Evolutionary conservation across 1,140 invertebrate species (phyloP).

Genomic region (Mamestra configurata): DNA sequence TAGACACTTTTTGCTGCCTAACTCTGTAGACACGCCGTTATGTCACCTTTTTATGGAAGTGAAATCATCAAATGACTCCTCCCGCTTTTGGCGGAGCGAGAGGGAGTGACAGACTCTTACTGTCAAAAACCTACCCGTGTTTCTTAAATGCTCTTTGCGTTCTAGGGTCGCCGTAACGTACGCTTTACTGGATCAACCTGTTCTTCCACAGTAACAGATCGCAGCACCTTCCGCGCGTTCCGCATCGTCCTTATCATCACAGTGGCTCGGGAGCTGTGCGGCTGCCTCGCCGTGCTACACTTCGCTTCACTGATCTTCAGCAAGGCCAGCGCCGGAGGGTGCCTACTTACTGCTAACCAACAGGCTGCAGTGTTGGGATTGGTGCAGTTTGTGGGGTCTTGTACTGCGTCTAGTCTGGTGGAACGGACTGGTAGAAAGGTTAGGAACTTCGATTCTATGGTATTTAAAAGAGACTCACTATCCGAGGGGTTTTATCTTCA

Average conservation of each 20-base stretch:
- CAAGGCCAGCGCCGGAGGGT: conserved; percentile 68
- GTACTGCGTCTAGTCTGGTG: conserved; percentile 61
- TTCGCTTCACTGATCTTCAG: conserved; percentile 82
- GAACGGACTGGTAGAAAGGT: conserved; percentile 74
- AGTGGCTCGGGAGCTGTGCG: conserved; percentile 77
- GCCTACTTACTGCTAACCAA: conserved; percentile 77
- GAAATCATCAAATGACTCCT: no score
- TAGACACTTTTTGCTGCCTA: no score
- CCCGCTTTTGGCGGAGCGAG: no score
- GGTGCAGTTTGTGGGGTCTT: conserved; percentile 77
- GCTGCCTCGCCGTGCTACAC: conserved; percentile 79
- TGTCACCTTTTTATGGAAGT: no score
- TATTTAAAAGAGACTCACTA: no score
- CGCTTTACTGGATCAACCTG: neutral
- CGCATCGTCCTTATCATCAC: conserved; percentile 79
- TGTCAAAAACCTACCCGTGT: no score
- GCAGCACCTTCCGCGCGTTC: conserved; percentile 76
- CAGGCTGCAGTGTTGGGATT: conserved; percentile 75
- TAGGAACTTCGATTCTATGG: neutral
- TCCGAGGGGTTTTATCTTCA: no score
- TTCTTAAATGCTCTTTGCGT: no score
- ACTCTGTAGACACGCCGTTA: no score
- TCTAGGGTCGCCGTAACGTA: no score
- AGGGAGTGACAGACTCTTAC: no score
- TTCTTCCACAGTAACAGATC: conserved; percentile 71